Conservation (phyloP, 2,797 vertebrate genomes). For the Anguilla megastoma region DNA sequence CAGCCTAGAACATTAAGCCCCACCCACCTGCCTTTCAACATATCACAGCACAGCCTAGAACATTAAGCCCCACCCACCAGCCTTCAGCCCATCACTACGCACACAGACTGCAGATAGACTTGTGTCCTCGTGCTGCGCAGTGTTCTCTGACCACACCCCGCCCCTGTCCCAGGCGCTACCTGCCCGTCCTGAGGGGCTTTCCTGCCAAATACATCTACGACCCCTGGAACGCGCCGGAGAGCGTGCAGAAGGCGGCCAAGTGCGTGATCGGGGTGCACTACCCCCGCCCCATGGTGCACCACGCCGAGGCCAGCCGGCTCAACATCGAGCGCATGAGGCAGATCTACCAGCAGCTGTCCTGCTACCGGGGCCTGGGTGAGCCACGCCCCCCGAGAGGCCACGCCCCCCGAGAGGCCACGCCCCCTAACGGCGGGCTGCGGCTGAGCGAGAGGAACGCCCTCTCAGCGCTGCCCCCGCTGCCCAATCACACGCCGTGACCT, state of each 20-base stretch:
- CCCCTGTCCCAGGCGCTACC: slow-evolving; percentile 76
- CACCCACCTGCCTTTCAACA: neutral
- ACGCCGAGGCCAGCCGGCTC: slow-evolving; percentile 87
- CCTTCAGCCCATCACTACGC: neutral
- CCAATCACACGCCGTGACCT: too few species aligned
- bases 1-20: neutral
- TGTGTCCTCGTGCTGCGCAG: neutral
- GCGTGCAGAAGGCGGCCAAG: slow-evolving; percentile 88
- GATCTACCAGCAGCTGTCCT: slow-evolving; percentile 92
- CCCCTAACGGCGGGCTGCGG: too few species aligned
- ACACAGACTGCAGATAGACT: neutral
- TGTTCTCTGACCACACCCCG: neutral
- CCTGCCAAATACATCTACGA: slow-evolving; percentile 95
- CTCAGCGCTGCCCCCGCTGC: too few species aligned
- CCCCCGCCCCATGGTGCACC: slow-evolving; percentile 93
- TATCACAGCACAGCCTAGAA: neutral
- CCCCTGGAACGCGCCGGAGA: slow-evolving; percentile 93
- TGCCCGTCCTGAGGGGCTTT: slow-evolving; percentile 87
- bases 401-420: too few species aligned
- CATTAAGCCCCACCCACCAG: neutral
- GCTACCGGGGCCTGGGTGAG: slow-evolving; percentile 89
- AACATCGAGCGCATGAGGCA: slow-evolving; percentile 97
- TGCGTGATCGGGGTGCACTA: slow-evolving; percentile 90
- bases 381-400: neutral
- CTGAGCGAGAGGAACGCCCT: too few species aligned